Evolutionary conservation across 2,797 vertebrate species (phyloP).

Genomic region (Sebastes kiyomatsui): DNA sequence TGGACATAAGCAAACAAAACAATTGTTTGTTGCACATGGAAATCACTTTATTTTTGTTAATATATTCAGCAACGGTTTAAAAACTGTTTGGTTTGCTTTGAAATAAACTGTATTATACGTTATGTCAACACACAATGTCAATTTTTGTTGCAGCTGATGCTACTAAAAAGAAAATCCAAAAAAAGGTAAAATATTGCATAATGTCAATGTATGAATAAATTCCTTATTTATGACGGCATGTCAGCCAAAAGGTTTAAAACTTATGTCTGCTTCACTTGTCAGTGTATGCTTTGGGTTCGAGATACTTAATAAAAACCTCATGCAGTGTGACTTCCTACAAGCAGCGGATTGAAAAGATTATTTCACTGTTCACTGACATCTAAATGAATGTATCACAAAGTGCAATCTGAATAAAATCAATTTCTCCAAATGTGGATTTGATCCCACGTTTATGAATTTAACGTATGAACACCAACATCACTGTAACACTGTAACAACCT

Average conservation of each 20-base stretch:
- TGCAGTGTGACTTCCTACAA: constrained; percentile 44
- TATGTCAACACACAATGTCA: constrained; percentile 33
- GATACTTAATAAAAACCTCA: constrained; percentile 30
- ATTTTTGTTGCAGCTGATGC: constrained; percentile 23
- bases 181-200: constrained; percentile 30
- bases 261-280: neutral
- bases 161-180: constrained; percentile 22
- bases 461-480: constrained; percentile 49
- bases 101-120: constrained; percentile 37
- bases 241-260: constrained; percentile 18
- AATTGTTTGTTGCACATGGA: constrained; percentile 42
- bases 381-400: constrained; percentile 66
- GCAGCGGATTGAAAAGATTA: constrained; percentile 8
- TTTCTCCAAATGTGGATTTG: constrained; percentile 29
- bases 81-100: constrained; percentile 40
- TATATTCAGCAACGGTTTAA: constrained; percentile 34
- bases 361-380: constrained; percentile 49
- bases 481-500: constrained; percentile 32
- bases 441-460: constrained; percentile 19
- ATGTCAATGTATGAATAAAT: constrained; percentile 27
- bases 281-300: constrained; percentile 20
- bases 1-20: constrained; percentile 24
- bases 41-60: constrained; percentile 71
- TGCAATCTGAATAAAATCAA: constrained; percentile 66
- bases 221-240: constrained; percentile 6